Conservation (phyloP, 2,113 vertebrate species). For the Tichodroma muraria region DNA sequence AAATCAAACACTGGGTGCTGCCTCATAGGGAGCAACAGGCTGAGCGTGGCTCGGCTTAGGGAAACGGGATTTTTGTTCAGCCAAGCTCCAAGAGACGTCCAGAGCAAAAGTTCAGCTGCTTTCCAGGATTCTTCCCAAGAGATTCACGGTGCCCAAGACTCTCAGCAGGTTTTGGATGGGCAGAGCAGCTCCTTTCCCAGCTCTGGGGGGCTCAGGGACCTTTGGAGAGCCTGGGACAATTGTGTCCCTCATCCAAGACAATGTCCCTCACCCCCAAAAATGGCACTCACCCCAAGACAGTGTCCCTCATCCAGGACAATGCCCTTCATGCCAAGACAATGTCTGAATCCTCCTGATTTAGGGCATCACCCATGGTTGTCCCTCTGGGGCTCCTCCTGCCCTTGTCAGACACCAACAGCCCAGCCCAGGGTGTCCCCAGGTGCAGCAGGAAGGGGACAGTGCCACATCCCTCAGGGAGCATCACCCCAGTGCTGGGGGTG, state of each 20-base stretch:
- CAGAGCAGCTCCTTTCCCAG: not conserved
- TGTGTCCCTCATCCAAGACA: not conserved
- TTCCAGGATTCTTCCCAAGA: not conserved
- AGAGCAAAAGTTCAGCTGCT: not conserved
- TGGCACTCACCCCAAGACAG: too few species aligned
- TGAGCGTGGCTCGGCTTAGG: not conserved
- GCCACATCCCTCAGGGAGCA: not conserved
- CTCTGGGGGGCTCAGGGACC: not conserved
- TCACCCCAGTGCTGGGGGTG: not conserved
- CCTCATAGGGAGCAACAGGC: not conserved
- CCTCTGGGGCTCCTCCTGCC: not conserved
- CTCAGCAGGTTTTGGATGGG: not conserved
- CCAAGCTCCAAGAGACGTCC: not conserved
- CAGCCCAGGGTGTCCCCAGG: not conserved
- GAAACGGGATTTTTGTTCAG: not conserved
- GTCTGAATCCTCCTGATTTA: not conserved
- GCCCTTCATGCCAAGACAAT: fast-evolving
- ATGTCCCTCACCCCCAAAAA: fast-evolving
- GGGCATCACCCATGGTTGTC: fast-evolving
- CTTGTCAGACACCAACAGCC: fast-evolving
- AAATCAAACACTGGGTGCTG: not conserved
- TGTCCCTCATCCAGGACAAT: too few species aligned
- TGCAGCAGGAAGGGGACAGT: not conserved
- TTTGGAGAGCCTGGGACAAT: not conserved
- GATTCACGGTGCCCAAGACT: fast-evolving